Base-by-base conservation (phyloP, 1,140 invertebrate genomes). In the Drosophila mayri region DNA sequence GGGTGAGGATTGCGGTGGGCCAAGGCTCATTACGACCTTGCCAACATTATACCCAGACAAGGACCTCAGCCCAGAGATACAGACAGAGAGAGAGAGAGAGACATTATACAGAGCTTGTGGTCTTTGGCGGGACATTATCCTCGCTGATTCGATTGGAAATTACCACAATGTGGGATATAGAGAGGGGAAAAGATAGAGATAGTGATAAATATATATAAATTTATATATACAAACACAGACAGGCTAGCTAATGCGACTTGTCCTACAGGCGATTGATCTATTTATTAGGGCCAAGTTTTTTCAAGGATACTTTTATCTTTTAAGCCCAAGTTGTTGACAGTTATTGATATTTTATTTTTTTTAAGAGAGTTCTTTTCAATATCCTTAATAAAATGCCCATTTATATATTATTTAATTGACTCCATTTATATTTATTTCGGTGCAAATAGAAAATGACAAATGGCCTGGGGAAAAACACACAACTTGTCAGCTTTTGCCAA, bases 1-100 rank as follows among this genome's bases (percentile, higher is more conserved):
- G 54, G 20, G 43, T 38, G 47, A 28, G 9, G 12, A 58, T 44
- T 40, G 46, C 46, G 65, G 66, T 72, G 65, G 65, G 55, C 67
- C 47, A 32, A 47, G n/a, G 55, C 49, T 74, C 59, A 73, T 73
- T 73, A 63, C 49, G 58, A 62, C 67, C 71, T 72, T 72, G 55
- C 55, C 55, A 28, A 16, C 11, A 14, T 20, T 47, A 28, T n/a
- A 6, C 25, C n/a, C 28, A 7, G 3, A 28, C 20, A 46, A 22
- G 44, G 20, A 47, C 22, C 22, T 22, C 20, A 61, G 22, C 12
- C 57, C 20, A 18, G 14, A 30, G 60, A 25, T 7, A 40, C 16
- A n/a, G 16, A 35, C 11, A 55, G 25, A 32, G n/a, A 18, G 60
- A 25, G 16, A 9, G 38, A 35, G 20, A 60, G 25, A 28, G 18